Conservation (phyloP, 2,888 invertebrate genomes). For the Malthinus flaveolus region DNA sequence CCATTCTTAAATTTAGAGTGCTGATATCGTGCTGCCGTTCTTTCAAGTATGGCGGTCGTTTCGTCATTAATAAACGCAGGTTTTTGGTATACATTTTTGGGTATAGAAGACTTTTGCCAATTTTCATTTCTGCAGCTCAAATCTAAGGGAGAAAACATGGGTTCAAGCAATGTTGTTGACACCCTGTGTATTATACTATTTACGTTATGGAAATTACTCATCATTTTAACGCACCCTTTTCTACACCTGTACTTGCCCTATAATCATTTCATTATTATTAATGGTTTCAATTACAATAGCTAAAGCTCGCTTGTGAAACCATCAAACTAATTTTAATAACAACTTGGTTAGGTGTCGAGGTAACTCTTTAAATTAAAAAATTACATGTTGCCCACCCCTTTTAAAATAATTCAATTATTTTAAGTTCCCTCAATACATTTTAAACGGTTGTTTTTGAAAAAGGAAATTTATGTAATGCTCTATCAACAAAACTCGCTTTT, state of each 20-base stretch:
- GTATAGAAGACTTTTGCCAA: no score
- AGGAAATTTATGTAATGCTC: constrained; percentile 5
- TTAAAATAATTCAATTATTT: constrained; percentile 5
- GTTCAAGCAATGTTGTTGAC: no score
- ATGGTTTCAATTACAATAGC: constrained; percentile 10
- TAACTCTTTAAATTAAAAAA: constrained; percentile 2
- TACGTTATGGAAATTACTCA: neutral
- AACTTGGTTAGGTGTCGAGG: neutral
- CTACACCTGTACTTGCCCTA: constrained; percentile 19
- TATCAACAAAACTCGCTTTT: neutral
- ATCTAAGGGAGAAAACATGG: no score
- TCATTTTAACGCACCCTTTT: constrained; percentile 10
- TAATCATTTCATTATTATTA: constrained; percentile 23
- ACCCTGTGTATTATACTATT: neutral
- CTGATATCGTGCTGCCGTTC: no score
- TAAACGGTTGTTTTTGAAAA: neutral
- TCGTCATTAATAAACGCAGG: no score
- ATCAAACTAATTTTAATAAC: constrained; percentile 1
- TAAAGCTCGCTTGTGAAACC: neutral
- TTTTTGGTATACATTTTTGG: no score
- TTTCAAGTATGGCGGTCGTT: no score
- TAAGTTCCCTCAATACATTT: neutral
- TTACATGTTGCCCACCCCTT: neutral
- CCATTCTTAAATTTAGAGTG: no score
- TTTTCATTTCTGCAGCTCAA: no score